Evolutionary conservation across 92 coral and sea anemone genomes (phyloP), one percentile per base, ranked within the genome.

Genomic region (Bergia sp.): DNA sequence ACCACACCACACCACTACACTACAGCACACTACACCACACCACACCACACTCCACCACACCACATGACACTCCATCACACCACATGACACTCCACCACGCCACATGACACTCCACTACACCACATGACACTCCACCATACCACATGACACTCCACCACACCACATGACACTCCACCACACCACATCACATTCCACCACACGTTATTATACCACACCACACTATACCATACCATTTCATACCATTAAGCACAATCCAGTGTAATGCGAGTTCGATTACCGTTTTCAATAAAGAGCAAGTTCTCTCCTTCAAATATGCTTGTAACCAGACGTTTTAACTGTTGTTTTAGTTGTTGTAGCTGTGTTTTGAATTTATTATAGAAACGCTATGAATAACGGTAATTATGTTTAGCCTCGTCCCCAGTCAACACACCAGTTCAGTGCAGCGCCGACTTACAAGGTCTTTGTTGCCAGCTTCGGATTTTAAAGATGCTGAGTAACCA

Each of bases 11-110:
- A 77, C 53, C 80, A 16, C 29, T 29, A 29, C 29, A 29, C 29
- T 29, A 76, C 79, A 50, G 2, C 79, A 15, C 49, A 47, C 82
- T 64, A 20, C 37, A 77, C 81, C 81, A 43, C 29, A 43, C 81
- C 37, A 1, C 21, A 73, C 75, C 57, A 20, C 7, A 47, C 79
- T 0, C 78, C 29, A 29, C 29, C 29, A 29, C 29, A 47, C 82
- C 82, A 20, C 37, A 77, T 29, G 29, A 29, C 29, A 29, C 29
- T 29, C 29, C 29, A 29, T 0, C 29, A 29, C 49, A 1, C 7
- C 7, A 45, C 49, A 44, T 7, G 5, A 44, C 5, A 45, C 49
- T 45, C 7, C 49, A 45, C 49, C 4, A 4, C 49, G 7, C 29
- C 4, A 45, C 49, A 77, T 57, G 39, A 77, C 49, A 45, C 49